Percentiles rank a stretch among this genome's conserved stretches.
Evolutionary conservation across 2,113 vertebrate genomes (phyloP).

Genomic region (Bolborhynchus lineola): DNA sequence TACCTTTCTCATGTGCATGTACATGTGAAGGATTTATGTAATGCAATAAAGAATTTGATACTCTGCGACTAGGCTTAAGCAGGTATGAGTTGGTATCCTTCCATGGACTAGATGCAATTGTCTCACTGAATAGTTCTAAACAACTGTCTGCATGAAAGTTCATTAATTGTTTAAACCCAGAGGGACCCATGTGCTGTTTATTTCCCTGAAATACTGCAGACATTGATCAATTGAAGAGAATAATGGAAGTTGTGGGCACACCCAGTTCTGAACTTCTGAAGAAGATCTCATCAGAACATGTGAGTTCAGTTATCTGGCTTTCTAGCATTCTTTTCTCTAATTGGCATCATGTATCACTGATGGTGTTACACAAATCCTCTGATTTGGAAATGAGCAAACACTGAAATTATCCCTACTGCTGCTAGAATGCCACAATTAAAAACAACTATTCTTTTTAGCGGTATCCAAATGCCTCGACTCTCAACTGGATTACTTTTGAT

Average conservation of each 20-base stretch:
- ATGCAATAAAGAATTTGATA: neutral
- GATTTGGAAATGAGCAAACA: neutral
- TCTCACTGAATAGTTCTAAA: neutral
- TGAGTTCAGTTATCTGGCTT: slow-evolving; percentile 64
- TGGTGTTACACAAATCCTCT: neutral
- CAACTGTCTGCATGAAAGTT: neutral
- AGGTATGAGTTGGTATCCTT: neutral
- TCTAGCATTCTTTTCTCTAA: neutral
- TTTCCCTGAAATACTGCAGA: slow-evolving; percentile 82
- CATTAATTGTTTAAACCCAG: neutral
- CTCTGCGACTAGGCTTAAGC: neutral
- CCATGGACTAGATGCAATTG: neutral
- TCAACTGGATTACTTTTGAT: neutral
- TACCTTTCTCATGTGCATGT: neutral
- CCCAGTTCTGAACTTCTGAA: slow-evolving; percentile 91
- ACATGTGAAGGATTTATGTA: neutral
- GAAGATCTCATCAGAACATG: slow-evolving; percentile 97
- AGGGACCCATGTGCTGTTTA: neutral
- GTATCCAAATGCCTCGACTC: neutral
- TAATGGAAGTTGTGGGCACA: slow-evolving; percentile 98
- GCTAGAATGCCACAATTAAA: neutral
- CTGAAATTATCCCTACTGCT: neutral
- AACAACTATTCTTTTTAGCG: neutral
- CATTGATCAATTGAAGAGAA: slow-evolving; percentile 96
- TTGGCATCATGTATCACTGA: neutral